Evolutionary conservation across 2,888 invertebrate species (phyloP), one percentile per base, ranked within the genome.

Genomic region (Helleia helle): DNA sequence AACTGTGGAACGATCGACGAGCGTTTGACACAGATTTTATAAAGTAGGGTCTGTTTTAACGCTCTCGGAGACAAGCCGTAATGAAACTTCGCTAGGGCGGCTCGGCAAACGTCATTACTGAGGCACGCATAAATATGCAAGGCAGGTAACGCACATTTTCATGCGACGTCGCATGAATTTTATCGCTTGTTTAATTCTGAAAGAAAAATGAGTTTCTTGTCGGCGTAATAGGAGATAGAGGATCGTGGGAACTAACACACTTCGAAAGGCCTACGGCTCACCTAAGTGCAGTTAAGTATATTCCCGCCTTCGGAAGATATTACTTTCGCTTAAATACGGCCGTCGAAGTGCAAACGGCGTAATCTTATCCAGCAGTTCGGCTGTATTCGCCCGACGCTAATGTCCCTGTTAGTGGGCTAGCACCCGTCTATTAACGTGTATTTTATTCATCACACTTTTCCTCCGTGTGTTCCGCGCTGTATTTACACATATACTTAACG

Each of bases 141-240:
- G 84, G 70, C 84, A 81, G 81, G 84, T 83, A 77, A 81, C 80
- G 81, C 76, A 83, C 81, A 83, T 84, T 84, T 84, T 81, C 81
- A 81, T 79, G 83, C 75, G 80, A 84, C 84, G 80, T 79, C 79
- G 75, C 79, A 71, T 75, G 84, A 84, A 84, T 84, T 81, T 84
- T 84, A 83, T 84, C 83, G 77, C 72, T 66, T 75, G 79, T 79
- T 83, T 83, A 84, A 84, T 83, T 83, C 75, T 72, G 70, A 71
- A 68, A 72, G 74, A 75, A 77, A 79, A 75, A 80, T 72, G 72
- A 72, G 71, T 68, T 74, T 75, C 74, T 71, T 70, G 71, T 71
- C 59, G 62, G 64, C 65, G 80, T 81, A 77, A 83, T 71, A 63
- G 52, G 73, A 80, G 73, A 76, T 67, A 62, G 64, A 67, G 65